A percentile compares a stretch with the other conserved stretches of the same genome.
Conservation (phyloP, 1,140 invertebrate species). For the Drosophila dunni region DNA sequence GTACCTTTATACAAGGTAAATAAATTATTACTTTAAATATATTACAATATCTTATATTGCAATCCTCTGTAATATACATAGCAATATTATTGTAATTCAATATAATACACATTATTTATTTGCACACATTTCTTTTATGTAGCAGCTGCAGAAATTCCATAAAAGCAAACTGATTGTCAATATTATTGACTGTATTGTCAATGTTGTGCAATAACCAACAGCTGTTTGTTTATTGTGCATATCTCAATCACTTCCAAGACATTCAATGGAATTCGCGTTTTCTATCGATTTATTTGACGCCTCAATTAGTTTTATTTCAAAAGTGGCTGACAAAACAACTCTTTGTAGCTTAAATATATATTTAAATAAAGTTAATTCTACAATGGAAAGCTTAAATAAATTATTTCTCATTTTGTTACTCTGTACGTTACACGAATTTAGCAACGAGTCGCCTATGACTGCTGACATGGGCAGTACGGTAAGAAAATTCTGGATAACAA, state of each 20-base stretch:
- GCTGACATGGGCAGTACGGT: slow-evolving; percentile 7
- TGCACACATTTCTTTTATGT: background rate
- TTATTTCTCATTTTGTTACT: slow-evolving; percentile 1
- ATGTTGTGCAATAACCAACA: slow-evolving; percentile 9
- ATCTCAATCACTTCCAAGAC: slow-evolving; percentile 3
- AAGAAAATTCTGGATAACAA: background rate
- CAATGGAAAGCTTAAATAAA: slow-evolving; percentile 2
- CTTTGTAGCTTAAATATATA: background rate
- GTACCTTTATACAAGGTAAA: too few species aligned
- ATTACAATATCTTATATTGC: too few species aligned
- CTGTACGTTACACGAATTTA: background rate
- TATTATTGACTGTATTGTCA: slow-evolving; percentile 4
- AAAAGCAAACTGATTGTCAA: slow-evolving; percentile 9
- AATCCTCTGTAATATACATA: too few species aligned
- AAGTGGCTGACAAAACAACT: background rate
- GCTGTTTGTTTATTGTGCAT: slow-evolving; percentile 19
- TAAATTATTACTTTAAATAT: too few species aligned
- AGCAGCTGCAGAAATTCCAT: slow-evolving; percentile 22
- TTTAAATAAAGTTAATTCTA: background rate
- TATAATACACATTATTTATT: background rate
- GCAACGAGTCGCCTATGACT: background rate
- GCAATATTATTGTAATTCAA: too few species aligned
- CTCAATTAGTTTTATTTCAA: slow-evolving; percentile 16
- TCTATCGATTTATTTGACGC: background rate
- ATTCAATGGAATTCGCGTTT: background rate